Base-by-base conservation (phyloP, 1,140 invertebrate genomes). In the Hylaeus anthracinus region DNA sequence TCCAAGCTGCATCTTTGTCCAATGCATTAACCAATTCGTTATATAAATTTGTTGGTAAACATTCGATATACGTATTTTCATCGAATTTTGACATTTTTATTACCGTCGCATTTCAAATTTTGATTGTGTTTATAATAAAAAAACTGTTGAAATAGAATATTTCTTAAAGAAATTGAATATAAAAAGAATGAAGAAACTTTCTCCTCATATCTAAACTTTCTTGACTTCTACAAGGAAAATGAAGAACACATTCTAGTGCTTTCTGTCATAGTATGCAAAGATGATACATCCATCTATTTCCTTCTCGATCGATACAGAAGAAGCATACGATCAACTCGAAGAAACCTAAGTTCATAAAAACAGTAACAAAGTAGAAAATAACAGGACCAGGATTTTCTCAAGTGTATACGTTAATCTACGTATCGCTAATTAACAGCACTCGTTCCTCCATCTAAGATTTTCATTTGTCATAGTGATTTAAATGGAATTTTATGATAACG, bases 21-120 rank as follows among this genome's bases (percentile, higher is more conserved):
- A 92, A 83, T 77, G 89, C 88, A 61, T 86, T 61, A 48, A 88
- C 48, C 45, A 92, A 78, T 74, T 90, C 83, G 26, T 82, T 86
- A 37, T 90, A 85, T 4, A 87, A 45, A 67, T 65, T 37, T 15
- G 55, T 9, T 66, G 90, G 90, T 58, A 92, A 76, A 73, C 73
- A 41, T 66, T 88, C 85, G 43, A 92, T 65, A 37, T 65, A 84
- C 6, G 87, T 48, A 26, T 90, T 65, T 72, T 90, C 80, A 15
- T 87, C 63, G 26, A 86, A 88, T 55, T 70, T 86, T 64, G 87
- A 80, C 90, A 91, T 91, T 73, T 14, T 69, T 70, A 43, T 43
- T 39, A 3, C 4, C 56, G 15, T 55, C 4, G 2, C 53, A 65
- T 74, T 51, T 43, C 6, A 64, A 63, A 63, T 43, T 9, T 3